These are phyloP conservation scores for Cynaeus angustus DNA, from an alignment of 2,888 invertebrate genomes.

Conservation along the genomic window DNA sequence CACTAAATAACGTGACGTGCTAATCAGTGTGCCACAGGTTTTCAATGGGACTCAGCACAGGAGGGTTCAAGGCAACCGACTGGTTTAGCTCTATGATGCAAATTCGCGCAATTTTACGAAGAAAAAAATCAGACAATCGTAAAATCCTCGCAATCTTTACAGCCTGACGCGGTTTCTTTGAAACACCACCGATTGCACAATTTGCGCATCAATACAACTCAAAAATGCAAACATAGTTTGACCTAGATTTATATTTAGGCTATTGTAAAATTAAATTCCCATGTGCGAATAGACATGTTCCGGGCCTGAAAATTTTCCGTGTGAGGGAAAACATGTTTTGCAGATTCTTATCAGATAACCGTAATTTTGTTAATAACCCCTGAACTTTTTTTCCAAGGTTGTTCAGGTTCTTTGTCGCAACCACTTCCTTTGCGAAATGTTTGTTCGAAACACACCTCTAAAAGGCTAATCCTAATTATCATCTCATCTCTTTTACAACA, in stretches of 20 bases:
- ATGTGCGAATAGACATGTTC: constrained; percentile 6
- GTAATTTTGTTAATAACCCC: constrained; percentile 20
- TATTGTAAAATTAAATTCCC: neutral
- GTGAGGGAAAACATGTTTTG: constrained; percentile 13
- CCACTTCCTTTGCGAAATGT: neutral
- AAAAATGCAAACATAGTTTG: neutral
- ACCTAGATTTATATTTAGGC: neutral
- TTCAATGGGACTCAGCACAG: constrained; percentile 3
- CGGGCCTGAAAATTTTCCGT: constrained; percentile 1
- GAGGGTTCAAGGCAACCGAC: neutral
- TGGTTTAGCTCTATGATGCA: neutral
- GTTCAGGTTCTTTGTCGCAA: too few relatives aligned
- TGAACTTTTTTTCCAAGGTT: neutral
- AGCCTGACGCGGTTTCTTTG: too few relatives aligned
- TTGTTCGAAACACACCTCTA: neutral
- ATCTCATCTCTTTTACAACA: constrained; percentile 3
- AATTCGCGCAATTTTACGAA: neutral
- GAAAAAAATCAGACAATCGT: too few relatives aligned
- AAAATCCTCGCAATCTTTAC: too few relatives aligned
- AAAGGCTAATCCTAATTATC: neutral
- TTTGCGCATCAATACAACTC: too few relatives aligned
- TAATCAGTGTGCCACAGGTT: neutral
- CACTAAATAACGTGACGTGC: neutral
- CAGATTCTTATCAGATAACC: constrained; percentile 8
- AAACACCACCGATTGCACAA: too few relatives aligned